Evolutionary conservation across 2,888 invertebrate species (phyloP), one percentile per base, ranked within the genome.

Genomic region (Drosophila dives): DNA sequence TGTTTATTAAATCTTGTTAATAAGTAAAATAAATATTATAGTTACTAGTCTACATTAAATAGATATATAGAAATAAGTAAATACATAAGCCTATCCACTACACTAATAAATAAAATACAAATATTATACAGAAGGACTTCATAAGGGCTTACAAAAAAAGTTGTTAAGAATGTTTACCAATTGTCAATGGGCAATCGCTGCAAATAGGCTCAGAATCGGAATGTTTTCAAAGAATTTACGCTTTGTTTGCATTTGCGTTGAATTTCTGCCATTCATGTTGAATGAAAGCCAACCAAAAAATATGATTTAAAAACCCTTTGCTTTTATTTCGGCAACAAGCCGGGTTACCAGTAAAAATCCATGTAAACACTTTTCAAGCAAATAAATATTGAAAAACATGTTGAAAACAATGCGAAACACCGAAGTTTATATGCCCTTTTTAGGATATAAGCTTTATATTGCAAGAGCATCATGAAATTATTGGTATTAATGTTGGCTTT

Each of bases 341-440:
- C 15, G 56, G 63, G 79, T 61, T 29, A 40, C 32, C 60, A 29
- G 64, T 42, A 38, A 67, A 80, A 76, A 64, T 64, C 51, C 81
- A 68, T 64, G 77, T 65, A 78, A 77, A 81, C 81, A 72, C 64
- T 71, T 68, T 72, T 67, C 80, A 78, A 80, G 68, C 62, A 72
- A 78, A 81, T 71, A 70, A 74, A 77, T 63, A 49, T 56, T 5
- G 45, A 20, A 36, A 64, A 64, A 65, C 64, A 69, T 62, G 68
- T 58, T 32, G 29, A 15, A 26, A 48, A 20, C 8, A 40, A 50
- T 40, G 3, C 10, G 6, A 50, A 26, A 42, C 68, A 50, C 38
- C 79, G 79, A 63, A 63, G 26, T 36, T 12, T 17, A 10, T 0
- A 45, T 75, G 50, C 79, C 8, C 38, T 73, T 53, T 48, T 40